phyloP scores from a whole-genome alignment of 2,113 vertebrate genomes.

The Mus spicilegus region DNA sequence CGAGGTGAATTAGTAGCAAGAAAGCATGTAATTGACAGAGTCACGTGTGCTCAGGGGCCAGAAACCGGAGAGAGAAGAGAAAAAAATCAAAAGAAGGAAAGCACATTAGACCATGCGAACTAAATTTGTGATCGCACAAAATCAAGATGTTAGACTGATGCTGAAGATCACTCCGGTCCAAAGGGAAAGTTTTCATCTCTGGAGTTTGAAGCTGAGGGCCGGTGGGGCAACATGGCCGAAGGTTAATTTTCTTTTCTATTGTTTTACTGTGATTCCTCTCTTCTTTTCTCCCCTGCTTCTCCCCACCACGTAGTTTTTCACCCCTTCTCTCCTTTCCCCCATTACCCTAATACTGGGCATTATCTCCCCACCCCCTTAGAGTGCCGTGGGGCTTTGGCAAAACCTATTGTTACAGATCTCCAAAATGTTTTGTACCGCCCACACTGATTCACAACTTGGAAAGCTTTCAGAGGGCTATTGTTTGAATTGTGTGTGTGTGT shows the following conservation, averaged over 20 bases:
- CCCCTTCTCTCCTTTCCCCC: constrained; percentile 37
- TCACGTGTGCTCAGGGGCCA: constrained; percentile 97
- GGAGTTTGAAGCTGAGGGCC: constrained; percentile 96
- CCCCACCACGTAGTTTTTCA: constrained; percentile 46
- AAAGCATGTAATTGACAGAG: constrained; percentile 97
- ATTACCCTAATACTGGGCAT: constrained; percentile 83
- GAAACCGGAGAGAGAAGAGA: constrained; percentile 91
- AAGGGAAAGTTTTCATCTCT: constrained; percentile 96
- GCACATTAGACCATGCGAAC: constrained; percentile 99
- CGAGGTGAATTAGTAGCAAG: constrained; percentile 94
- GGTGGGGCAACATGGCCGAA: constrained; percentile 99
- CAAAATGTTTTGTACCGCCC: constrained; percentile 90
- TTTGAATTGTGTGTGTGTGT: constrained; percentile 88
- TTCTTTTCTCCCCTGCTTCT: constrained; percentile 55
- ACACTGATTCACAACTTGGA: constrained; percentile 87
- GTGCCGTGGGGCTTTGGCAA: constrained; percentile 87
- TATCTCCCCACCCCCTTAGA: constrained; percentile 78
- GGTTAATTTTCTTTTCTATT: constrained; percentile 93
- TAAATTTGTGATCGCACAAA: constrained; percentile 94
- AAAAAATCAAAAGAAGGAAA: constrained; percentile 93
- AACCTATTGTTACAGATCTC: constrained; percentile 90
- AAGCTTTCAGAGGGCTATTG: constrained; percentile 90
- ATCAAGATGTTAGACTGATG: constrained; percentile 97
- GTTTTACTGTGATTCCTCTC: constrained; percentile 86
- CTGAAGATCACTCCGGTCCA: constrained; percentile 92